Evolutionary conservation across 2,888 invertebrate genomes (phyloP), one percentile per base, ranked within the genome.

Genomic region (Nasonovia ribisnigri): DNA sequence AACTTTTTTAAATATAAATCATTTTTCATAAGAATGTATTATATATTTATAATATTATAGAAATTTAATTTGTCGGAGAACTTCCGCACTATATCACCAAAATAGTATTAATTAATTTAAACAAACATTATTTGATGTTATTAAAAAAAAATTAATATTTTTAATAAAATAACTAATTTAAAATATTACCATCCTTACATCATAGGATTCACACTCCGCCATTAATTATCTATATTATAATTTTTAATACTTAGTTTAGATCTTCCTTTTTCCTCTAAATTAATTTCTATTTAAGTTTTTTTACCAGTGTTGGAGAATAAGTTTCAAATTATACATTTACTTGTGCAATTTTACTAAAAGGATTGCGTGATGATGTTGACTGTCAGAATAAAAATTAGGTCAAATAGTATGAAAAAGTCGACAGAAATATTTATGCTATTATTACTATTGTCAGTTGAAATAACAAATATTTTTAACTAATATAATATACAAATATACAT

Each of bases 301-400:
- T 67, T 36, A 36, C 8, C 77, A 77, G 20, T 42, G 3, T 42
- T 77, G 20, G 77, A 1, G 36, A 36, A 77, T 77, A 77, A 77
- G 36, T 36, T 77, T 77, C 36, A 77, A 36, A 77, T 77, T 77
- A 77, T 36, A 36, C 77, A 4, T 36, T 77, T 77, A 67, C 77
- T 88, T 88, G 3, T 42, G 51, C 57, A 54, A 57, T 88, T 88
- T 36, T 8, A 29, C 57, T 57, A 29, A 57, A 88, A 88, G 88
- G 88, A 46, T 86, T 29, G 86, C 86, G 86, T 86, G 86, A 86
- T 86, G 42, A 46, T 42, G 51, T 88, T 57, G 88, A 88, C 42
- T 26, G 57, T 36, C 42, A 57, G 42, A 13, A 16, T 88, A 57
- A 26, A 42, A 57, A 57, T 54, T 88, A 57, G 88, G 57, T 88